phyloP scores from a whole-genome alignment of 2,113 vertebrate species.

The Rhea americana region DNA sequence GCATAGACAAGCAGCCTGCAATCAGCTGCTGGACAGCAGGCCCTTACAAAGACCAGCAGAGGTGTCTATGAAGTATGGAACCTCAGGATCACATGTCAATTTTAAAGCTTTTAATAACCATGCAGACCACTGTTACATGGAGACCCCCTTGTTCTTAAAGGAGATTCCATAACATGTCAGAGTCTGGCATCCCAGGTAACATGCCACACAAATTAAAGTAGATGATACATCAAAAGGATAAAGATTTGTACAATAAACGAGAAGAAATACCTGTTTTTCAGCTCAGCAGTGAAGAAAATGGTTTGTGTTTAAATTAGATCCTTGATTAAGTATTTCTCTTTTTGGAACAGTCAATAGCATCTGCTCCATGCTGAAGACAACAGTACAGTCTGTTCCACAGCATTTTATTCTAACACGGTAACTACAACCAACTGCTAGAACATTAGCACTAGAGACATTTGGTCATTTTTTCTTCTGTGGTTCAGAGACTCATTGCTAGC shows the following conservation, averaged over 20 bases:
- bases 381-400: constrained; percentile 57
- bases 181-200: not conserved
- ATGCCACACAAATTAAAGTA: not conserved
- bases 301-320: not conserved
- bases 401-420: not conserved
- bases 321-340: not conserved
- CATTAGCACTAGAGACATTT: not conserved
- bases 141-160: not conserved
- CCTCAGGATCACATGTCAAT: not conserved
- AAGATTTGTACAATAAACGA: not conserved
- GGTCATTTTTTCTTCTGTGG: not conserved
- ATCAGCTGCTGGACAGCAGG: not conserved
- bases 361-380: constrained; percentile 25
- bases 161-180: not conserved
- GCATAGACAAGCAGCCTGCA: no score
- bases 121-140: not conserved
- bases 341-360: constrained; percentile 21
- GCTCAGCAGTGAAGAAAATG: not conserved
- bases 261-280: not conserved
- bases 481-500: not conserved
- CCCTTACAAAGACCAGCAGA: not conserved
- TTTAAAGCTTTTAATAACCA: not conserved
- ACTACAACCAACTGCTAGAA: constrained; percentile 39
- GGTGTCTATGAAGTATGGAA: no score
- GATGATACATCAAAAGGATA: not conserved